These are phyloP conservation scores for Microcebus tavaratra DNA, from an alignment of 2,113 vertebrate genomes.

Conservation along the genomic window DNA sequence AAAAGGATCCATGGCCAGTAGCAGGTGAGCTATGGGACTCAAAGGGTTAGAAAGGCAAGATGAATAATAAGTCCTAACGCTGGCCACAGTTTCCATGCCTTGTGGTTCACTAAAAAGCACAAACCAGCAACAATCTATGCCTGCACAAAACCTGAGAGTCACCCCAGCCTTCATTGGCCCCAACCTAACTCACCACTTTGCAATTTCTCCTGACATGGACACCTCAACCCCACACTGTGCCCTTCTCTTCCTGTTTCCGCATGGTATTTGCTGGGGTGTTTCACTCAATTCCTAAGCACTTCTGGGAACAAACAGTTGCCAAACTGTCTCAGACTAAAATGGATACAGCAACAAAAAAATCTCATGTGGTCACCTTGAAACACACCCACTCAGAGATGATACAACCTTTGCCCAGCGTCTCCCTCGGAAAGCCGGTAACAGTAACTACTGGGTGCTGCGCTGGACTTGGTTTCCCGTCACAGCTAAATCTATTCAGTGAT, in stretches of 20 bases:
- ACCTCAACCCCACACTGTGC: accelerated
- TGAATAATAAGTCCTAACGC: neutral
- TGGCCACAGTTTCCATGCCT: neutral
- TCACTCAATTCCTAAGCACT: neutral
- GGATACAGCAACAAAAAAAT: neutral
- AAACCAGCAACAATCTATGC: neutral
- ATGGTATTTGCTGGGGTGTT: neutral
- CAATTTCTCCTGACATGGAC: accelerated
- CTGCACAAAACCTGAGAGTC: neutral
- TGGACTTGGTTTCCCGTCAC: neutral
- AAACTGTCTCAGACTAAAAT: neutral
- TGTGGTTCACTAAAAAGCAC: neutral
- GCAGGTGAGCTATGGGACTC: too few species aligned
- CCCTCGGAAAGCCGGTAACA: neutral
- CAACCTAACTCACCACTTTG: neutral
- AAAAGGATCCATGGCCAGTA: neutral
- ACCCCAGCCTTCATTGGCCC: accelerated
- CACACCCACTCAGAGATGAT: neutral
- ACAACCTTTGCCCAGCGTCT: neutral
- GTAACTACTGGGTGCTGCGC: neutral
- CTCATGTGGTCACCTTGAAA: accelerated
- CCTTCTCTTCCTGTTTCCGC: too few species aligned
- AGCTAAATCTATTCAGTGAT: neutral
- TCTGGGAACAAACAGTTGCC: neutral
- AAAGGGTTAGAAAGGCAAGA: neutral